Evolutionary conservation across 64 coral and sea anemone genomes (phyloP).

Genomic region (Stichodactyla mertensii): DNA sequence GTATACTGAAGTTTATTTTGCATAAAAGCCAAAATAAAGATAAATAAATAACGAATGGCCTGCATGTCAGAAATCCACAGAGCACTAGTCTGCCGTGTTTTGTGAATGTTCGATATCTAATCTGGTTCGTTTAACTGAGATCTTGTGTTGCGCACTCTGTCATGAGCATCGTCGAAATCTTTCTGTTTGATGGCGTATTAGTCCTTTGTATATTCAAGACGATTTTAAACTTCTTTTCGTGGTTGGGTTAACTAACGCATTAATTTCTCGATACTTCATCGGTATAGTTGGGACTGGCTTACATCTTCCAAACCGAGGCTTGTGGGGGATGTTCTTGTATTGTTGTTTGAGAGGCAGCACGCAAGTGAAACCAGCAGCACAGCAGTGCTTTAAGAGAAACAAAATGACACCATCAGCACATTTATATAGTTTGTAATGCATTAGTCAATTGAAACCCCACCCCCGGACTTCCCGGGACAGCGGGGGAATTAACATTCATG

Average conservation of each 20-base stretch:
- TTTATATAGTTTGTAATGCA: not conserved
- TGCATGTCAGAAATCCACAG: no score
- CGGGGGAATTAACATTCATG: no score
- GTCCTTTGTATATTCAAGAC: not conserved
- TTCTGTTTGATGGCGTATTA: no score
- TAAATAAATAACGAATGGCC: no score
- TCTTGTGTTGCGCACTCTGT: no score
- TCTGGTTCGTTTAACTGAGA: no score
- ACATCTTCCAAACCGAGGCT: not conserved
- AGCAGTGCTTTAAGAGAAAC: constrained; percentile 7
- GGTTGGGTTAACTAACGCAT: not conserved
- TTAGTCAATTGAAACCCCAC: not conserved
- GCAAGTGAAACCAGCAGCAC: constrained; percentile 2
- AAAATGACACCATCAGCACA: not conserved
- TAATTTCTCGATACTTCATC: not conserved
- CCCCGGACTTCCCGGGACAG: no score
- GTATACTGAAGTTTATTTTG: no score
- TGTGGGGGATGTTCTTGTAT: not conserved
- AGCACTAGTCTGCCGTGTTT: no score
- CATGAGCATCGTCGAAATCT: no score
- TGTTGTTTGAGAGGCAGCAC: not conserved
- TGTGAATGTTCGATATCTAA: no score
- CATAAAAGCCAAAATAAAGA: no score
- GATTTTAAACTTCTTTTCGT: not conserved
- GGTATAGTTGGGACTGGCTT: not conserved